Evolutionary conservation across 1,140 invertebrate genomes (phyloP), one percentile per base, ranked within the genome.

Genomic region (Scaptomyza hsui): DNA sequence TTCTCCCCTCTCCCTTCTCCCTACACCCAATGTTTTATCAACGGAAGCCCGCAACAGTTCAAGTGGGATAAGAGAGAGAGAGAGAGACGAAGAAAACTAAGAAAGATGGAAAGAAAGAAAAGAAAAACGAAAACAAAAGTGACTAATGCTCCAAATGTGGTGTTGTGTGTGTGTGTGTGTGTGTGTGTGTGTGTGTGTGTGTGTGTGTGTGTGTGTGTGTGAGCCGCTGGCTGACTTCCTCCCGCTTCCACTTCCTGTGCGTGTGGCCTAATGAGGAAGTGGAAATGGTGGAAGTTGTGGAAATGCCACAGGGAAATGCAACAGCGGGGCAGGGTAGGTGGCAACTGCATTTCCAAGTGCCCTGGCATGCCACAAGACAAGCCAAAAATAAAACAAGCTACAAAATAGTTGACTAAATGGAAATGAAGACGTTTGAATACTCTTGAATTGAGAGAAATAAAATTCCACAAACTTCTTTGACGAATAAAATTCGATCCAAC

Each of bases 41-140:
- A 72, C 61, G 60, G 60, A 71, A 71, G 39, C 67, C 24, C 18
- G 39, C 39, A 45, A 39, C 62, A 57, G 35, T 26, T 35, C n/a
- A 51, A 62, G 48, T 44, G 52, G 13, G 26, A 26, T 5, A 45
- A 18, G 26, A 26, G 41, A 1, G 13, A 13, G 55, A 26, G 29
- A 16, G 37, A 39, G 32, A 3, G 10, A 47, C 10, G 5, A 15
- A 7, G 29, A 15, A 51, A 19, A 10, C 10, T 13, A 16, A 49
- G 19, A 37, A 10, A 35, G 41, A 45, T 49, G 26, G 37, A 42
- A 18, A 26, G 24, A 29, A 18, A 6, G 15, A 56, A 56, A 64
- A 24, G 32, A 64, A 55, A 68, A 85, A 86, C 74, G 78, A 86
- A 86, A 86, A 86, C 82, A 86, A 86, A 88, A 88, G 82, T 86